Evolutionary conservation across 2,888 invertebrate genomes (phyloP).

Genomic region (Criorhina ranunculi): DNA sequence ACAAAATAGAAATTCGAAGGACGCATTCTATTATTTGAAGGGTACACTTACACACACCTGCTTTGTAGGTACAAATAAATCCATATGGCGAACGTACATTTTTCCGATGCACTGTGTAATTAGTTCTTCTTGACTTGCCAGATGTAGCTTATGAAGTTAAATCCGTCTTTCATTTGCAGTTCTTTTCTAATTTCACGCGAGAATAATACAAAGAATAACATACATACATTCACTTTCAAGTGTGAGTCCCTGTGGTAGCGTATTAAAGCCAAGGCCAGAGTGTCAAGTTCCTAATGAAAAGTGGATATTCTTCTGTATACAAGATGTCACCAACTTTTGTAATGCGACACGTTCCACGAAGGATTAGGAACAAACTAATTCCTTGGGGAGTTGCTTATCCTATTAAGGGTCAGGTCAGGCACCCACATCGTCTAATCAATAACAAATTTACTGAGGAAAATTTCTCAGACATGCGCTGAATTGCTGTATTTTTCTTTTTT

Average conservation of each 20-base stretch:
- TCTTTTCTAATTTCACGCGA: constrained; percentile 25
- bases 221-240: background rate
- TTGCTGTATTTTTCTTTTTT: constrained; percentile 1
- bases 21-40: no score
- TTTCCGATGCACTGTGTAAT: constrained; percentile 3
- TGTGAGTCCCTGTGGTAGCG: constrained; percentile 10
- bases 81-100: background rate
- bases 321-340: constrained; percentile 43
- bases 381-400: constrained; percentile 43
- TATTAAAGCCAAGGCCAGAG: constrained; percentile 61
- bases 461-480: no score
- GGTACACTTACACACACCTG: no score
- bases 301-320: constrained; percentile 22
- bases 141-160: constrained; percentile 23
- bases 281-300: constrained; percentile 50
- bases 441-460: no score
- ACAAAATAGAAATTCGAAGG: no score
- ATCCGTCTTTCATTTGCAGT: constrained; percentile 15
- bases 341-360: constrained; percentile 47
- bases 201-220: background rate
- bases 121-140: constrained; percentile 2
- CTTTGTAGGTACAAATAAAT: no score
- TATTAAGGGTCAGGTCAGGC: constrained; percentile 52
- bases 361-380: constrained; percentile 48
- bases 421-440: constrained; percentile 30